Conservation (phyloP, 2,797 vertebrate species). For the Gorsachius magnificus region DNA sequence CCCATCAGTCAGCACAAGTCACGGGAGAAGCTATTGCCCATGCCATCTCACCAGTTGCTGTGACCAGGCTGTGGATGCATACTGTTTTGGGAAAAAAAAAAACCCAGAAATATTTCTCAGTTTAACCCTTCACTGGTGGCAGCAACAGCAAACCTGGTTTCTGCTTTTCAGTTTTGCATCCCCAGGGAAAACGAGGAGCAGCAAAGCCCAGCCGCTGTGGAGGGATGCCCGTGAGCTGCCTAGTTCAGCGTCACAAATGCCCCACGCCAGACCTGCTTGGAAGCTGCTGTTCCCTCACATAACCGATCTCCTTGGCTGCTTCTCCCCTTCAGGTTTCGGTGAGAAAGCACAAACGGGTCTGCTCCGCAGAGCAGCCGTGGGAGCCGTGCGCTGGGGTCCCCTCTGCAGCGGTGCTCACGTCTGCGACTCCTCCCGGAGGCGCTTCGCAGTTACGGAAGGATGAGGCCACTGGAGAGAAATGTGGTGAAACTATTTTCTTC, state of each 20-base stretch:
- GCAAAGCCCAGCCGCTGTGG: background rate
- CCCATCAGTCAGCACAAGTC: fast-evolving
- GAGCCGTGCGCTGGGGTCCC: background rate
- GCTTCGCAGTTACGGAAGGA: background rate
- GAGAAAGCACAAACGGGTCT: background rate
- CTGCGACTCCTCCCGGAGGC: background rate
- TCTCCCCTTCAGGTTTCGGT: fast-evolving
- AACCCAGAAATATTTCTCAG: background rate
- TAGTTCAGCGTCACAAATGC: fast-evolving
- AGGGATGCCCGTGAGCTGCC: background rate
- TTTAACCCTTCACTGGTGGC: background rate
- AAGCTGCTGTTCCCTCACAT: background rate
- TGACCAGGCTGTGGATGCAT: background rate
- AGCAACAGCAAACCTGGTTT: background rate
- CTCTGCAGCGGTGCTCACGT: fast-evolving
- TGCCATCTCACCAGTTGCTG: background rate
- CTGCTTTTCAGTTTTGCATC: background rate
- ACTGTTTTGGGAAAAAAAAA: background rate
- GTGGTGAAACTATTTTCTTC: background rate
- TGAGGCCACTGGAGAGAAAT: fast-evolving
- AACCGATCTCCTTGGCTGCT: background rate
- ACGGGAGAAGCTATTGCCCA: background rate
- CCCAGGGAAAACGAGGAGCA: background rate
- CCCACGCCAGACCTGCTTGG: fast-evolving
- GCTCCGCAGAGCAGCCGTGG: fast-evolving